Base-by-base conservation (phyloP, 2,113 vertebrate genomes). In the Noctilio leporinus region DNA sequence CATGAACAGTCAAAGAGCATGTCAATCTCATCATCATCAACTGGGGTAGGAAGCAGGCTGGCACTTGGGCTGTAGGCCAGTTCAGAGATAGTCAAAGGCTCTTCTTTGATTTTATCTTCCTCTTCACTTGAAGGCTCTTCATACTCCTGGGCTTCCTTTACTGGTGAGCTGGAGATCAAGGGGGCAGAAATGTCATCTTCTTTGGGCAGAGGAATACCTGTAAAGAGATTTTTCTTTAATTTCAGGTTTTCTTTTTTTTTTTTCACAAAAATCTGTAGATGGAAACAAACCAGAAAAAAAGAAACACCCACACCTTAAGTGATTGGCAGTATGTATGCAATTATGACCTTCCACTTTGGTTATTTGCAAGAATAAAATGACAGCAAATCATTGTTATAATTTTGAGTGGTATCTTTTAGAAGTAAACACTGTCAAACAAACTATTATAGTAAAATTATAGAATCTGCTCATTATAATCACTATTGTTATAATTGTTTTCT, bases 41-140 rank as follows among this genome's bases (percentile, higher is more conserved):
- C 98, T 0, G 99, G 99, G 7, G 99, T 99, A 83, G 99, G 99
- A 64, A 99, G 98, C 98, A 99, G 98, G 95, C 99, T 99, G 97
- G 99, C 98, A 91, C 99, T 99, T n/a, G 99, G 99, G 98, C 97
- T 99, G 98, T 99, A 99, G 0, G 97, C 97, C 51, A 99, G 98
- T 98, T 99, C 99, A 45, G 99, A 99, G 91, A 99, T 99, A 59
- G 99, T 99, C 95, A 99, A 98, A 19, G 98, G 98, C 4, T 99
- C 98, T 9, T 98, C 98, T 95, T 97, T 98, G 3, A 99, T 97
- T 81, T 98, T 98, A 55, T 98, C 99, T 82, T 98, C 98, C 24
- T 99, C 98, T 86, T 98, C 98, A 35, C 94, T 73, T 12, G 75
- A 93, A 83, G 96, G 78, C 67, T 98, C 98, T 81, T 97, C 96